Percentiles rank a stretch among this genome's conserved stretches.
Evolutionary conservation across 2,113 vertebrate genomes (phyloP).

Genomic region (Caretta caretta): DNA sequence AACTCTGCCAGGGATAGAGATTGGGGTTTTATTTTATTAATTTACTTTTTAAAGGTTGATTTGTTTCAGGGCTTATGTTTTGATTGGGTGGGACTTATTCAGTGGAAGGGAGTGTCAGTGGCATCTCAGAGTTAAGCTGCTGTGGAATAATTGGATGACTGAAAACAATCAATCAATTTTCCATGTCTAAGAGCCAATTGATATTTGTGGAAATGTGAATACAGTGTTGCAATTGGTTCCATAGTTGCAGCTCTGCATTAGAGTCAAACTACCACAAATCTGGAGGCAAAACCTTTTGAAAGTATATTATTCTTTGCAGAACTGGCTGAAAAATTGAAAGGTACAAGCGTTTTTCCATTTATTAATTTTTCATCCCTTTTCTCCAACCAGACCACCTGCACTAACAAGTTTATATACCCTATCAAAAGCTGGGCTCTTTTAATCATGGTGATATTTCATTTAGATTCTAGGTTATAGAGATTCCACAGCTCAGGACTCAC

Average conservation of each 20-base stretch:
- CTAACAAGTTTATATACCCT: background rate
- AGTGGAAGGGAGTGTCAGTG: background rate
- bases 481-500: constrained; percentile 25
- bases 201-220: background rate
- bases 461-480: constrained; percentile 22
- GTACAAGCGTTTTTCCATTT: background rate
- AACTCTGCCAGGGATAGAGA: accelerated
- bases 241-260: background rate
- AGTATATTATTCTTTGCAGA: background rate
- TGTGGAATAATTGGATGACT: background rate
- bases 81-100: background rate
- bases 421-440: background rate
- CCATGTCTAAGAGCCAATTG: background rate
- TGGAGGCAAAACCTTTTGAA: background rate
- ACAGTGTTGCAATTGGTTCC: background rate
- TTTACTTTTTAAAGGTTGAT: background rate
- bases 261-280: background rate
- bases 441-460: constrained; percentile 12
- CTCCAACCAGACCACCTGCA: background rate
- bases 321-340: background rate
- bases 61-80: background rate
- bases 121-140: background rate
- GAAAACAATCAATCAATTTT: background rate
- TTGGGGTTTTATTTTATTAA: background rate
- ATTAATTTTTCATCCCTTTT: background rate